A percentile compares a stretch with the other conserved stretches of the same genome.
phyloP scores from a whole-genome alignment of 2,797 vertebrate genomes.

The Danio albolineatus region DNA sequence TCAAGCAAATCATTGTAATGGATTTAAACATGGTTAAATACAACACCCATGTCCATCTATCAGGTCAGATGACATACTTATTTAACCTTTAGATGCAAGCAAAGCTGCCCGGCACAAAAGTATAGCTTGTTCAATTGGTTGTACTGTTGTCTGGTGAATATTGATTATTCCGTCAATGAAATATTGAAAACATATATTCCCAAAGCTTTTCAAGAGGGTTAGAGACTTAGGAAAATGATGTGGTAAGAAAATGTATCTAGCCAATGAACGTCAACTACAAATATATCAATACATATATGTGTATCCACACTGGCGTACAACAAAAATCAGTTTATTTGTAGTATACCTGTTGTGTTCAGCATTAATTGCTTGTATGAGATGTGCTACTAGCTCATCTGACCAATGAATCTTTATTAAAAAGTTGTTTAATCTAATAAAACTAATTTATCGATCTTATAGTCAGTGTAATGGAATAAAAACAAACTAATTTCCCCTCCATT shows the following conservation, averaged over 20 bases:
- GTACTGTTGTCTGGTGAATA: background rate
- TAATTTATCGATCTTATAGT: too few species aligned
- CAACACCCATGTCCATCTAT: background rate
- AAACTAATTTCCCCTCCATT: too few species aligned
- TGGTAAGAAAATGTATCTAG: background rate
- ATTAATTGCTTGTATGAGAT: too few species aligned
- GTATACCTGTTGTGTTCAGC: too few species aligned
- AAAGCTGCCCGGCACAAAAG: background rate
- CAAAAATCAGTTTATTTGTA: too few species aligned
- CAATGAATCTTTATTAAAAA: too few species aligned
- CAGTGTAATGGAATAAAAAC: too few species aligned
- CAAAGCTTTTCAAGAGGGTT: background rate
- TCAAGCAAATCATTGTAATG: background rate
- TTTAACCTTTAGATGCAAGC: background rate
- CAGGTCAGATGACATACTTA: background rate
- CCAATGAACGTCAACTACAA: too few species aligned
- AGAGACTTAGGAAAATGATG: background rate
- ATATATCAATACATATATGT: too few species aligned
- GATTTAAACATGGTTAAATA: background rate
- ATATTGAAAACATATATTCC: background rate
- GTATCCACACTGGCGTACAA: too few species aligned
- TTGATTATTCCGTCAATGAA: background rate
- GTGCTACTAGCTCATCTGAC: too few species aligned
- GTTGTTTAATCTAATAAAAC: too few species aligned
- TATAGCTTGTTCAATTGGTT: background rate